Conservation (phyloP, 1,140 invertebrate species). For the Eubasilissa regina region DNA sequence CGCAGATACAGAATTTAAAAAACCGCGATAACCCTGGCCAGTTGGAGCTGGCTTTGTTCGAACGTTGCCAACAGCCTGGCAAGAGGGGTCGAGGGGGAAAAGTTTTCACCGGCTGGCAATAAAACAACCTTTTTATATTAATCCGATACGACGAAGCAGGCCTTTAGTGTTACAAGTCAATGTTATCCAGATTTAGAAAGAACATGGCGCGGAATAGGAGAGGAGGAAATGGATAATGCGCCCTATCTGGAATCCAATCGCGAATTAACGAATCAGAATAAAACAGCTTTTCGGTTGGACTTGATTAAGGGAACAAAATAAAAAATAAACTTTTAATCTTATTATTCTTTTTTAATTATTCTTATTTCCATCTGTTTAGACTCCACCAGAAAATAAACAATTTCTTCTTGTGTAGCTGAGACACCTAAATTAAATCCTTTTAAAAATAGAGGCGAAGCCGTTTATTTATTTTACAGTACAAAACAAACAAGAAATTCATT, state of each 20-base stretch:
- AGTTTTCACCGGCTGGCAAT: slow-evolving; percentile 26
- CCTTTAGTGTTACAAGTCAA: slow-evolving; percentile 12
- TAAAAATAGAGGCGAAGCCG: no score
- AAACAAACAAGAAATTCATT: no score
- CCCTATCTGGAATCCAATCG: slow-evolving; percentile 3
- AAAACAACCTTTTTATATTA: slow-evolving; percentile 38
- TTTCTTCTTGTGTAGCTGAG: no score
- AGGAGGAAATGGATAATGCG: not conserved
- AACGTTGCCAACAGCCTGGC: not conserved
- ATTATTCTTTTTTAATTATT: not conserved
- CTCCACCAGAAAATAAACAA: no score
- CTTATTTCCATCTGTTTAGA: no score
- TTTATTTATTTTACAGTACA: no score
- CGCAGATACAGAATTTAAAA: slow-evolving; percentile 15
- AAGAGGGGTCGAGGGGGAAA: not conserved
- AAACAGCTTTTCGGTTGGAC: slow-evolving; percentile 6
- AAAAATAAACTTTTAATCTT: not conserved
- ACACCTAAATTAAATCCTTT: no score
- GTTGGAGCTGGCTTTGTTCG: slow-evolving; percentile 13
- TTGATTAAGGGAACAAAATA: slow-evolving; percentile 9
- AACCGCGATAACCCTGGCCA: slow-evolving; percentile 2
- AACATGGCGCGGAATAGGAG: not conserved
- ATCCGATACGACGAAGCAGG: slow-evolving; percentile 17
- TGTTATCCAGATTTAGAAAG: slow-evolving; percentile 24
- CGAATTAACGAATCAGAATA: slow-evolving; percentile 28